Evolutionary conservation across 2,888 invertebrate genomes (phyloP).

Genomic region (Orthosia gothica): DNA sequence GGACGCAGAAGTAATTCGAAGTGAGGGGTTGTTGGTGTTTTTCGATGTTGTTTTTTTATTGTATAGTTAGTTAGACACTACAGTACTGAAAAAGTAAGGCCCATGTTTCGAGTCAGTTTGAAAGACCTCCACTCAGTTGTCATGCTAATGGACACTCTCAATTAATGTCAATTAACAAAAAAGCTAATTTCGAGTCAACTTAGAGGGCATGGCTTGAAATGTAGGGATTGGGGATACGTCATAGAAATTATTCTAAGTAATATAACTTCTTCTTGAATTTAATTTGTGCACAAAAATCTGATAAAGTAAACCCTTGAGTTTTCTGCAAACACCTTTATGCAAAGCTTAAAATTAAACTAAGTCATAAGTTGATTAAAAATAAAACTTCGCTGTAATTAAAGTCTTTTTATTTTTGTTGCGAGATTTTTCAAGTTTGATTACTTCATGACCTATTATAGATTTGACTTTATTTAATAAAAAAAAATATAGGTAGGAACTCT

Average conservation of each 20-base stretch:
- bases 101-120: not conserved
- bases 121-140: not conserved
- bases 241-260: not conserved
- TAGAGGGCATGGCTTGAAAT: not conserved
- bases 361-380: slow-evolving; percentile 24
- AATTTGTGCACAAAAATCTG: not conserved
- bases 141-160: not conserved
- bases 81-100: not conserved
- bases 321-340: not conserved
- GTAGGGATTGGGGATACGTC: not conserved
- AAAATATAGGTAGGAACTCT: too few species aligned
- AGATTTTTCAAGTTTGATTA: too few species aligned
- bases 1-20: slow-evolving; percentile 35
- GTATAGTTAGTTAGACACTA: not conserved
- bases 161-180: not conserved
- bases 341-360: not conserved
- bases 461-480: too few species aligned
- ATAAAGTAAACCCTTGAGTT: not conserved
- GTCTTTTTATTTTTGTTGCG: too few species aligned
- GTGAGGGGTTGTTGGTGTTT: not conserved
- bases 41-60: not conserved
- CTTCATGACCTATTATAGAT: too few species aligned
- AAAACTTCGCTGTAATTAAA: too few species aligned
- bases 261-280: not conserved
- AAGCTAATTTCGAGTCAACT: not conserved